phyloP scores from a whole-genome alignment of 1,140 invertebrate species.

The Lepidurus arcticus region DNA sequence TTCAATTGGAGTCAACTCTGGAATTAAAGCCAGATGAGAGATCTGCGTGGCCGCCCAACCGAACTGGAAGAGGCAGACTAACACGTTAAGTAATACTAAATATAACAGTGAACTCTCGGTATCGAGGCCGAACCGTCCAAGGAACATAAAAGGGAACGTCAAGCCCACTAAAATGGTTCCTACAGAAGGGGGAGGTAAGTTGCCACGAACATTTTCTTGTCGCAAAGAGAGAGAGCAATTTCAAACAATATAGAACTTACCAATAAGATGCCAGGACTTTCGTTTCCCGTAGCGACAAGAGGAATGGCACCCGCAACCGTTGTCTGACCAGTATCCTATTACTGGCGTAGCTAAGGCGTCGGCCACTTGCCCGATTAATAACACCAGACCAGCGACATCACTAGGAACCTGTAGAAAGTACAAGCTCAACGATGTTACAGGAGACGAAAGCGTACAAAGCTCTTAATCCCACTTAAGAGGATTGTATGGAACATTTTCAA shows the following conservation, averaged over 20 bases:
- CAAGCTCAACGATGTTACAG: not conserved
- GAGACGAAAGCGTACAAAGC: not conserved
- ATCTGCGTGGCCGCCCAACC: constrained; percentile 57
- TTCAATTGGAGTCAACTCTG: constrained; percentile 46
- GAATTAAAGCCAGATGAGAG: constrained; percentile 55
- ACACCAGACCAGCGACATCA: constrained; percentile 48
- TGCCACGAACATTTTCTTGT: not conserved
- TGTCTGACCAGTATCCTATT: constrained; percentile 74
- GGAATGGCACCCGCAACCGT: constrained; percentile 42
- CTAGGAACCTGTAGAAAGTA: constrained; percentile 39
- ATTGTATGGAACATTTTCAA: not conserved
- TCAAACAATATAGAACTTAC: constrained; percentile 48
- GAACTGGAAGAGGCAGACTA: constrained; percentile 57
- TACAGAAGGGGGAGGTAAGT: constrained; percentile 39
- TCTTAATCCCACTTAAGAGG: not conserved
- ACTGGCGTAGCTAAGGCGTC: constrained; percentile 81
- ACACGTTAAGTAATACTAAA: constrained; percentile 47
- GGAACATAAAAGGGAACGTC: constrained; percentile 79
- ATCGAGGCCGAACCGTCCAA: constrained; percentile 54
- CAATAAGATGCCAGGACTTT: constrained; percentile 80
- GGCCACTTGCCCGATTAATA: constrained; percentile 64
- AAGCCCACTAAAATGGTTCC: constrained; percentile 54
- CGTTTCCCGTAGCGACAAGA: constrained; percentile 57
- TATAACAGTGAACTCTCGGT: not conserved
- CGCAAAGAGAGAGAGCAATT: no score